phyloP scores from a whole-genome alignment of 2,888 invertebrate genomes.

The Drosophila antonietae region DNA sequence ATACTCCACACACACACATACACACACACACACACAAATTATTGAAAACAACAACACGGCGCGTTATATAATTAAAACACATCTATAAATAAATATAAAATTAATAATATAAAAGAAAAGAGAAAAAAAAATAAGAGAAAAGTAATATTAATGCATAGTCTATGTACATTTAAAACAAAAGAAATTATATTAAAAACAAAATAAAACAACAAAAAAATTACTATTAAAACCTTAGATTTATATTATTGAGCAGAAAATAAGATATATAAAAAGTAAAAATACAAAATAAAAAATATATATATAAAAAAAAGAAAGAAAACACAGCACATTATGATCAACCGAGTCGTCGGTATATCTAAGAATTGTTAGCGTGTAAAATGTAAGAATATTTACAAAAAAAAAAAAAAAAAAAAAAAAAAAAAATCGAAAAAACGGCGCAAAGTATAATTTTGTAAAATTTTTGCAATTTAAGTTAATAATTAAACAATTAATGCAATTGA shows the following conservation, averaged over 20 bases:
- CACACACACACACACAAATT: slow-evolving; percentile 29
- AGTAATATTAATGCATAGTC: slow-evolving; percentile 72
- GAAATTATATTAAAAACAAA: slow-evolving; percentile 68
- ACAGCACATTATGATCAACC: slow-evolving; percentile 63
- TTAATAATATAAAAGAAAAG: slow-evolving; percentile 30
- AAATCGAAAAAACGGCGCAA: slow-evolving; percentile 50
- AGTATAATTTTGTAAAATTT: slow-evolving; percentile 79
- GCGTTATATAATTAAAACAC: slow-evolving; percentile 63
- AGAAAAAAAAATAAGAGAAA: slow-evolving; percentile 32
- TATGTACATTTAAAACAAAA: slow-evolving; percentile 77
- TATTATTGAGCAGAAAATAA: slow-evolving; percentile 57
- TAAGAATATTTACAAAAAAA: slow-evolving; percentile 60
- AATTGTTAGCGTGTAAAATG: slow-evolving; percentile 75
- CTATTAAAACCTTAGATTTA: slow-evolving; percentile 72
- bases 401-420: slow-evolving; percentile 27
- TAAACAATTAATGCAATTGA: slow-evolving; percentile 61
- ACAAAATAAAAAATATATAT: not conserved
- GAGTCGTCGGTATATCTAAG: slow-evolving; percentile 60
- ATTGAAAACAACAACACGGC: slow-evolving; percentile 59
- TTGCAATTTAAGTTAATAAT: slow-evolving; percentile 68
- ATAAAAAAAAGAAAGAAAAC: slow-evolving; percentile 8
- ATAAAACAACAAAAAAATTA: slow-evolving; percentile 48
- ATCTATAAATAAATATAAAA: slow-evolving; percentile 67
- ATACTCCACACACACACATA: slow-evolving; percentile 22
- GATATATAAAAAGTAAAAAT: not conserved